phyloP scores from a whole-genome alignment of 2,888 invertebrate genomes.

The Tolmerus cingulatus region DNA sequence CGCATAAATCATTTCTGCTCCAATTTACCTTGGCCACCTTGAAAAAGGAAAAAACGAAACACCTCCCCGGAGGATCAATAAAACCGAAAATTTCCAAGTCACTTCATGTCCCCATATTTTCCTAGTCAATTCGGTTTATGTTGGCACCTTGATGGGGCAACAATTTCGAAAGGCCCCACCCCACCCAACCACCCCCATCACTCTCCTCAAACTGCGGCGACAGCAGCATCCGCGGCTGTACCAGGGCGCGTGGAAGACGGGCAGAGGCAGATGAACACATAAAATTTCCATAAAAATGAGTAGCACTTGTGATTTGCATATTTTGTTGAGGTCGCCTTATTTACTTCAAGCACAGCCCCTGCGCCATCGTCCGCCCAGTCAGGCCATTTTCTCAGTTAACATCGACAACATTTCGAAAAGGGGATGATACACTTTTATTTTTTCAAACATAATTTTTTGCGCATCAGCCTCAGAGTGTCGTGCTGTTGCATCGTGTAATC shows the following conservation, averaged over 20 bases:
- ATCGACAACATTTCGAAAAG: neutral
- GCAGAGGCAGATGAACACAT: slow-evolving; percentile 1
- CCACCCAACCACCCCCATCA: no score
- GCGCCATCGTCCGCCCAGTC: neutral
- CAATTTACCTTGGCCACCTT: neutral
- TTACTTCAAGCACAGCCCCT: neutral
- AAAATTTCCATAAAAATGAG: slow-evolving; percentile 34
- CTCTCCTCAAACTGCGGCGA: neutral
- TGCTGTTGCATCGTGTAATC: neutral
- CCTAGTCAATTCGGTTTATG: slow-evolving; percentile 28
- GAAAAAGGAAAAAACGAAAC: neutral
- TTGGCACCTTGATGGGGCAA: slow-evolving; percentile 21
- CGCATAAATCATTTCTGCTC: slow-evolving; percentile 22
- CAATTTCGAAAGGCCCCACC: neutral
- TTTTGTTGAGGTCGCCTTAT: slow-evolving; percentile 13
- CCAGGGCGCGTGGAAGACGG: neutral
- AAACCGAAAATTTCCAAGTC: slow-evolving; percentile 15
- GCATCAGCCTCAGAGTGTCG: neutral
- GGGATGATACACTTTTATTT: neutral
- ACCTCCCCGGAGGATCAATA: neutral
- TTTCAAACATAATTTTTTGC: neutral
- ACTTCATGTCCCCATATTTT: slow-evolving; percentile 21
- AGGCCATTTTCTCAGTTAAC: neutral
- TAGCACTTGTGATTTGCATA: slow-evolving; percentile 29
- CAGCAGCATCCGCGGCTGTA: neutral